Evolutionary conservation across 2,888 invertebrate genomes (phyloP), one percentile per base, ranked within the genome.

Genomic region (Cephus runcator): DNA sequence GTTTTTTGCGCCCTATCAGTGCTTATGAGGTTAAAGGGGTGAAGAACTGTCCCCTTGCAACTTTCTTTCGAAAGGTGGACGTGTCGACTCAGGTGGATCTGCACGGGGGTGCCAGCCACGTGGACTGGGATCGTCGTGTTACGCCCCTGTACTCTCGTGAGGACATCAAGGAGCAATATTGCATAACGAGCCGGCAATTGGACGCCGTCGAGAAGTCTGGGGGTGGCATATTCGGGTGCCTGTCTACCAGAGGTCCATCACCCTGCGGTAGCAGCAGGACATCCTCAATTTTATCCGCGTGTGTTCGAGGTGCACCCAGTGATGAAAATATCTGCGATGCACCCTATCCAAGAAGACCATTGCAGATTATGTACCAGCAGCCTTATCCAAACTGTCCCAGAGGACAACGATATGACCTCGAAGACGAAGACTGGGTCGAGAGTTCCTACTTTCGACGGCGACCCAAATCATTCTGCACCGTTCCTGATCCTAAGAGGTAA

Each of bases 101-200:
- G 77, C 90, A 91, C 81, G 92, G 93, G 88, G 92, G 93, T 92
- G 88, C 92, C 91, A 92, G 93, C 92, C 88, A 93, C 92, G 90
- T 93, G 81, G 90, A 91, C 78, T 90, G 89, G 90, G 88, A 90
- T 73, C 88, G 91, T 68, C 90, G 93, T 34, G 92, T 92, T 69
- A 93, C 93, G 11, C 93, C 93, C 75, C 92, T 96, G 87, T 98
- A 98, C 93, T 97, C 97, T 81, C 96, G 97, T 89, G 94, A 96
- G 93, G 97, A 97, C 93, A 97, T 98, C 92, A 94, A 97, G 86
- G 98, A 98, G 91, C 98, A 98, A 92, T 98, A 98, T 93, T 98
- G 98, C 93, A 97, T 98, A 93, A 97, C 96, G 91, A 96, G 96
- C 92, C 95, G 97, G 90, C 97, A 97, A 92, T 93, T 98, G 91